phyloP scores from a whole-genome alignment of 1,140 invertebrate genomes.

The Drosophila watanabei region DNA sequence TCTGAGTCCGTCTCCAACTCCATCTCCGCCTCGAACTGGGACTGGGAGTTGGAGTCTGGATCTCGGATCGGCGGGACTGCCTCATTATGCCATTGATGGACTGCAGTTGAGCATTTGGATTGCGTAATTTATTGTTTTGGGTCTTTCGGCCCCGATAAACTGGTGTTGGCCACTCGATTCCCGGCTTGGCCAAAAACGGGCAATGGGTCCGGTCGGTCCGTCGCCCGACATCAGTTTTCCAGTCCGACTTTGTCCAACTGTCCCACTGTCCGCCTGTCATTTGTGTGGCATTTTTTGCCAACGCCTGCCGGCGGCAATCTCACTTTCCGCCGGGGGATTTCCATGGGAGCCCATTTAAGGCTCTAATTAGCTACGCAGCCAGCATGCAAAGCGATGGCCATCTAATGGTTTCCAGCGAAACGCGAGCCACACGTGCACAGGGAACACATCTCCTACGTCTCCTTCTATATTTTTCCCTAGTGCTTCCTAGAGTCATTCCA shows the following conservation, averaged over 20 bases:
- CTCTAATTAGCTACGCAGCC: constrained; percentile 79
- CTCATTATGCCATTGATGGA: constrained; percentile 85
- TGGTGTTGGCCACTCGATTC: constrained; percentile 66
- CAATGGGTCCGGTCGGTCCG: constrained; percentile 37
- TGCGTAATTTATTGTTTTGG: constrained; percentile 85
- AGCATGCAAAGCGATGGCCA: constrained; percentile 69
- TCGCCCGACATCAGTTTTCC: constrained; percentile 19
- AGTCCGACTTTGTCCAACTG: neutral
- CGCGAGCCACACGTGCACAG: constrained; percentile 24
- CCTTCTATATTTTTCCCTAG: neutral
- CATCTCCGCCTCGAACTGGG: constrained; percentile 17
- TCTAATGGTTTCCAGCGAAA: constrained; percentile 32
- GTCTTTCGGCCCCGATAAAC: constrained; percentile 77
- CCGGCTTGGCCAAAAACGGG: constrained; percentile 69
- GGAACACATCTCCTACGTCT: neutral
- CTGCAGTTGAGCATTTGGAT: constrained; percentile 85
- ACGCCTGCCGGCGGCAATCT: constrained; percentile 71
- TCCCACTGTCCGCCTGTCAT: constrained; percentile 19
- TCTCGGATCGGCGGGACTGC: constrained; percentile 55
- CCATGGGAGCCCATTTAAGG: constrained; percentile 64
- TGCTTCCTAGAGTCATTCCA: constrained; percentile 3
- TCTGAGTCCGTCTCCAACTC: constrained; percentile 11
- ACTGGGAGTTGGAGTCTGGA: constrained; percentile 39
- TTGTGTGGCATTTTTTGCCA: constrained; percentile 75
- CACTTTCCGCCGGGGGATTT: constrained; percentile 73